A percentile compares a stretch with the other conserved stretches of the same genome.
Evolutionary conservation across 1,140 invertebrate species (phyloP).

Genomic region (Drosophila tristis): DNA sequence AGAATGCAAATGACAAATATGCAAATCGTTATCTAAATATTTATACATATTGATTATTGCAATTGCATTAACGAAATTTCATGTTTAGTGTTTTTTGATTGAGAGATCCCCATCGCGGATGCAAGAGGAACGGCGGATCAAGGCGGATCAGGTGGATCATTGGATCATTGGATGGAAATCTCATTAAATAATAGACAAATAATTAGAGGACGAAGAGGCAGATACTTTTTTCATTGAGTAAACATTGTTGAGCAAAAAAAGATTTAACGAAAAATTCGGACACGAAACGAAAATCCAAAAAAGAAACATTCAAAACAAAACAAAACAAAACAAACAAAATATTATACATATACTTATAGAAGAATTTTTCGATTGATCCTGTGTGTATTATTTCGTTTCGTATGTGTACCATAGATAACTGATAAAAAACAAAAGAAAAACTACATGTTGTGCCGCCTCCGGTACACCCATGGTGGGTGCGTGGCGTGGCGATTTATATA

Average conservation of each 20-base stretch:
- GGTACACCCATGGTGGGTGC: background rate
- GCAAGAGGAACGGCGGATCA: constrained; percentile 9
- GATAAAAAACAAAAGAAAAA: constrained; percentile 14
- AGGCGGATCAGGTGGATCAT: background rate
- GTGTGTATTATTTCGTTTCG: constrained; percentile 71
- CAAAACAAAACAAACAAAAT: constrained; percentile 36
- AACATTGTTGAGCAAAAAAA: constrained; percentile 73
- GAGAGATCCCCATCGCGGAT: constrained; percentile 37
- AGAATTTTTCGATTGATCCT: constrained; percentile 70
- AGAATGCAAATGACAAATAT: constrained; percentile 65
- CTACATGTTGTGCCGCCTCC: constrained; percentile 44
- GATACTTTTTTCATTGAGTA: constrained; percentile 45
- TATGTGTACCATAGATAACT: constrained; percentile 72
- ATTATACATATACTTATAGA: constrained; percentile 65
- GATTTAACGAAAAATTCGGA: constrained; percentile 30
- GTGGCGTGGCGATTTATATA: constrained; percentile 30
- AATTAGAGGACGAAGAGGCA: constrained; percentile 65
- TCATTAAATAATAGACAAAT: constrained; percentile 82
- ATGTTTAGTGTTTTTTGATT: constrained; percentile 78
- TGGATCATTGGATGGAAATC: constrained; percentile 44
- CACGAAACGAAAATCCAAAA: constrained; percentile 29
- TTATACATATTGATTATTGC: constrained; percentile 67
- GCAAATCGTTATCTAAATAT: constrained; percentile 81
- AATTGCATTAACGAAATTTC: constrained; percentile 60
- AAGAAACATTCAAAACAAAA: constrained; percentile 6